These are phyloP conservation scores for Pseudanteris insignis DNA, from an alignment of 2,888 invertebrate species.

Conservation along the genomic window DNA sequence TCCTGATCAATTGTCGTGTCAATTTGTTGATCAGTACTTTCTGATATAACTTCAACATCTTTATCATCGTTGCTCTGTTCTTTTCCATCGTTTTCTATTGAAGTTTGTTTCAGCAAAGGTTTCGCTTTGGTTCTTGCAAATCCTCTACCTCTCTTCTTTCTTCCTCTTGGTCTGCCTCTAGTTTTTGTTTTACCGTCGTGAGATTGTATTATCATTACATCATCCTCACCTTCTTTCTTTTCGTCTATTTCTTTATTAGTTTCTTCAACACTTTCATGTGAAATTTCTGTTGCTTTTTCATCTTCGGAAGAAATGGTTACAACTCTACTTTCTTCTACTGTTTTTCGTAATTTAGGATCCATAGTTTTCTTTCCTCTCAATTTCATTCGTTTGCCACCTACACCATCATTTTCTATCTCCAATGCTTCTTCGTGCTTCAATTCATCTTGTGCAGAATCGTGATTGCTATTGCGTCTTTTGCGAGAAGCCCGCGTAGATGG, in stretches of 20 bases:
- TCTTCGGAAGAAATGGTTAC: constrained; percentile 59
- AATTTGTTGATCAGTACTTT: constrained; percentile 17
- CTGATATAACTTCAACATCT: constrained; percentile 18
- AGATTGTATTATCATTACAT: constrained; percentile 26
- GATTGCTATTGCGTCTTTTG: constrained; percentile 55
- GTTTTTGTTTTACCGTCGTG: constrained; percentile 26
- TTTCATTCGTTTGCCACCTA: constrained; percentile 60
- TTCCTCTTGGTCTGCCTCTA: constrained; percentile 45
- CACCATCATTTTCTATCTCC: constrained; percentile 56
- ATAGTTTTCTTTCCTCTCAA: constrained; percentile 55
- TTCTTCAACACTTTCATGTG: constrained; percentile 23
- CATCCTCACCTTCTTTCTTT: constrained; percentile 32
- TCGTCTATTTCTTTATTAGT: constrained; percentile 17
- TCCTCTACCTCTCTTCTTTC: constrained; percentile 43
- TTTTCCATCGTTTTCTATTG: constrained; percentile 5
- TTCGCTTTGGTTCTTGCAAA: constrained; percentile 37
- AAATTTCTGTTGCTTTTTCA: constrained; percentile 45
- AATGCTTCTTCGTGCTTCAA: constrained; percentile 67
- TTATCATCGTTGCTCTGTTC: constrained; percentile 23
- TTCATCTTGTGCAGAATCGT: constrained; percentile 43
- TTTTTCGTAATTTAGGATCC: constrained; percentile 57
- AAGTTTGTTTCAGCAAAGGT: constrained; percentile 7
- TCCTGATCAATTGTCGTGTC: constrained; percentile 7
- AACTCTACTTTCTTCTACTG: constrained; percentile 60
- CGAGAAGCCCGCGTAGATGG: constrained; percentile 48